Conservation (phyloP, 2,888 invertebrate genomes). For the Pyrochroa serraticornis region DNA sequence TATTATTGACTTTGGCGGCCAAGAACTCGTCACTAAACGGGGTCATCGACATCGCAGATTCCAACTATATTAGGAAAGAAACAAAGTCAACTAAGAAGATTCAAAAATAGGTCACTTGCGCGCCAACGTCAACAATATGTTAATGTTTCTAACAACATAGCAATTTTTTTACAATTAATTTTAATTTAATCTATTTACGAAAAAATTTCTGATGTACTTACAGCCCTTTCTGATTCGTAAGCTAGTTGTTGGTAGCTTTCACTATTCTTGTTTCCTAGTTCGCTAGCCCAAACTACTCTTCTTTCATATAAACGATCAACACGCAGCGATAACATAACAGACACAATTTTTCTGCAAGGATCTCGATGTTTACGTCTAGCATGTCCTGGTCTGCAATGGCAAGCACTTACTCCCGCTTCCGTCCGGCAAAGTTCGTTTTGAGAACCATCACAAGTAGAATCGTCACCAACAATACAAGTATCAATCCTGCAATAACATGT, state of each 20-base stretch:
- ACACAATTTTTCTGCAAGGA: constrained; percentile 78
- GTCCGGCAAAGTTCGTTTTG: constrained; percentile 89
- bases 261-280: constrained; percentile 75
- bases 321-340: constrained; percentile 78
- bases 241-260: constrained; percentile 83
- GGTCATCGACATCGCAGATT: constrained; percentile 91
- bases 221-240: constrained; percentile 86
- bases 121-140: no score
- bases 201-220: constrained; percentile 59
- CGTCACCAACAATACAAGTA: constrained; percentile 92
- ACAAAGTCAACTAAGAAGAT: not conserved
- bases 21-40: constrained; percentile 88
- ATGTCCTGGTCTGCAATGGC: constrained; percentile 83
- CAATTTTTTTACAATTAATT: no score
- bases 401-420: constrained; percentile 85
- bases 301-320: constrained; percentile 84
- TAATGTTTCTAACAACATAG: no score
- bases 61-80: constrained; percentile 66
- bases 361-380: constrained; percentile 75
- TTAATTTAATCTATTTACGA: not conserved
- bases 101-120: no score
- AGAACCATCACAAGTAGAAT: constrained; percentile 86
- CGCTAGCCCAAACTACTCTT: constrained; percentile 77
- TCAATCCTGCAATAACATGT: constrained; percentile 68
- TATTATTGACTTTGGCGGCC: constrained; percentile 77